Percentiles rank a stretch among this genome's conserved stretches.
Conservation (phyloP, 2,797 vertebrate genomes). For the Pteropus rufus region DNA sequence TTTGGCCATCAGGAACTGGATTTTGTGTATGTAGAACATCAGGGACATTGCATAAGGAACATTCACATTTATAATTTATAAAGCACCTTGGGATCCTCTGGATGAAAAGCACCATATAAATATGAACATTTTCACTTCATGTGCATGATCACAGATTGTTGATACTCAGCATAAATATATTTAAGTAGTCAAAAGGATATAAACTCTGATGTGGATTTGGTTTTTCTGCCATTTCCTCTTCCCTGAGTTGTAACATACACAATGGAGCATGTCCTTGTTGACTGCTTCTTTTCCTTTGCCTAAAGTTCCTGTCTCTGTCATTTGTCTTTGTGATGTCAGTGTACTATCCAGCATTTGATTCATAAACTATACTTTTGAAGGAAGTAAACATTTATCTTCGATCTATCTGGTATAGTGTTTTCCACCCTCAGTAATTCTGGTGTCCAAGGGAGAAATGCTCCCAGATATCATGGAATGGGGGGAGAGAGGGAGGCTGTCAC, state of each 20-base stretch:
- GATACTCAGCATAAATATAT: not conserved
- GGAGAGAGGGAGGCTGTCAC: not conserved
- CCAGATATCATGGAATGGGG: not conserved
- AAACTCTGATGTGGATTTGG: not conserved
- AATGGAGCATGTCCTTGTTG: not conserved
- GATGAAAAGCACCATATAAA: not conserved
- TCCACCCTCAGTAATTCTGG: constrained; percentile 22
- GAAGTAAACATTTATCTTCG: constrained; percentile 28
- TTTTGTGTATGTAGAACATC: not conserved
- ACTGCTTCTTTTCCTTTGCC: not conserved
- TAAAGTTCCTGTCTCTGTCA: constrained; percentile 25
- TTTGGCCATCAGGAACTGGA: not conserved
- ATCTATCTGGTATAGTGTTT: not conserved
- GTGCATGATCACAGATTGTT: constrained; percentile 20
- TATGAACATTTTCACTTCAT: constrained; percentile 28
- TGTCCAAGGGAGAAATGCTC: constrained; percentile 1
- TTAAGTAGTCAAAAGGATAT: constrained; percentile 23
- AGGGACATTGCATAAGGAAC: not conserved
- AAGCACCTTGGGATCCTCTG: constrained; percentile 45
- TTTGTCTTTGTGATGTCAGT: constrained; percentile 11
- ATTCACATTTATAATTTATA: constrained; percentile 45
- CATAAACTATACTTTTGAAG: not conserved
- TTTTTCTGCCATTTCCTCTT: not conserved
- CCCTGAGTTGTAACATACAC: not conserved
- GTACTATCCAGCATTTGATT: not conserved